Evolutionary conservation across 1,140 invertebrate species (phyloP).

Genomic region (Sarcophaga peregrina): DNA sequence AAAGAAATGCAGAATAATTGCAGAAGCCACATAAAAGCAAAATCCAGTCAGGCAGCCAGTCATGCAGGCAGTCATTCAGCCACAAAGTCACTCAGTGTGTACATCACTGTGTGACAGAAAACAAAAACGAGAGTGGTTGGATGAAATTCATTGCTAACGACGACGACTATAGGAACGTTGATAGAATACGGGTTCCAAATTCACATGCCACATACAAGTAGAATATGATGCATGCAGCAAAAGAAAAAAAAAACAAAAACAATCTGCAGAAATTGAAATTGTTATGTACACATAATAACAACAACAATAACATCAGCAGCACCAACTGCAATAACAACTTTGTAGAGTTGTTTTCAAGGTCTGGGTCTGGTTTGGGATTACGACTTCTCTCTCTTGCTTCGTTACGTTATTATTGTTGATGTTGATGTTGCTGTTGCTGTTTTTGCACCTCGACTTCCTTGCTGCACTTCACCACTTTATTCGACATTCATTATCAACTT

Average conservation of each 20-base stretch:
- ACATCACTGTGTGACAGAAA: constrained; percentile 15
- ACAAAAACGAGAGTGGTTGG: constrained; percentile 40
- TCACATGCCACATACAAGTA: constrained; percentile 12
- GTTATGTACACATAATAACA: constrained; percentile 32
- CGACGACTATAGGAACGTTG: neutral
- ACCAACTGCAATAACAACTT: neutral
- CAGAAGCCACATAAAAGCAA: constrained; percentile 21
- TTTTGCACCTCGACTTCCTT: neutral
- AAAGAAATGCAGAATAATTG: constrained; percentile 1
- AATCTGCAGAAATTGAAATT: constrained; percentile 19
- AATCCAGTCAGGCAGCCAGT: neutral
- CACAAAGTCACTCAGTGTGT: neutral
- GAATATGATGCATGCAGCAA: neutral
- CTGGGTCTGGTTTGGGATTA: constrained; percentile 40
- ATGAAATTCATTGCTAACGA: constrained; percentile 14
- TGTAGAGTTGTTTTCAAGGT: constrained; percentile 41
- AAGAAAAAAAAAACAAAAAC: neutral
- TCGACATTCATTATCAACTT: neutral
- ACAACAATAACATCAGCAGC: neutral
- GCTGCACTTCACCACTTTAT: neutral
- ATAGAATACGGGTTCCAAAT: constrained; percentile 25
- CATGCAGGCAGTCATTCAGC: neutral
- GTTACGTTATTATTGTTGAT: neutral
- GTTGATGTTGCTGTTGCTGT: neutral
- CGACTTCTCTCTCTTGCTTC: neutral